Percentiles rank a stretch among this genome's conserved stretches.
Evolutionary conservation across 2,797 vertebrate genomes (phyloP).

Genomic region (Dipus sagitta): DNA sequence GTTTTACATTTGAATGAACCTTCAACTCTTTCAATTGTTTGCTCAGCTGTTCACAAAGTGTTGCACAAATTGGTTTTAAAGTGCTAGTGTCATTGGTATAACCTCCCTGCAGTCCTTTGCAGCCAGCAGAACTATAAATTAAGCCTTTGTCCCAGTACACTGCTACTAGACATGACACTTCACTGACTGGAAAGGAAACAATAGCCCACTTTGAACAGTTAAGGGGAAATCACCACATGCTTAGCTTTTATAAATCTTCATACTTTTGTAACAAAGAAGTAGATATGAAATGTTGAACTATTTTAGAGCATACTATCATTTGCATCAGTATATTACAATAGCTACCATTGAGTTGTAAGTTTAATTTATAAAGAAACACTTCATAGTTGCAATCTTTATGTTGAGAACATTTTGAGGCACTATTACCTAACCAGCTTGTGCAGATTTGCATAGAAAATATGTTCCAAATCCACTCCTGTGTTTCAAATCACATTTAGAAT

Average conservation of each 20-base stretch:
- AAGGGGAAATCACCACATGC: background rate
- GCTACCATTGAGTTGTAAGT: background rate
- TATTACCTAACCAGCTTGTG: background rate
- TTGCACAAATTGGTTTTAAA: conserved; percentile 79
- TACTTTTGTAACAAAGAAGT: conserved; percentile 1
- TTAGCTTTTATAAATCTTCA: background rate
- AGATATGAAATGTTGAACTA: background rate
- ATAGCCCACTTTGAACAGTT: background rate
- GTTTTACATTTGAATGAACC: conserved; percentile 84
- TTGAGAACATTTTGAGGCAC: background rate
- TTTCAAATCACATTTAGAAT: background rate
- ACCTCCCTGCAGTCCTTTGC: conserved; percentile 74
- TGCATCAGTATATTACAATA: background rate
- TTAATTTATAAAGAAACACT: background rate
- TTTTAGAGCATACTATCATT: background rate
- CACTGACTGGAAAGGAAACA: background rate
- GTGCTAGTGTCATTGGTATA: conserved; percentile 75
- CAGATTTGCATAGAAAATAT: background rate
- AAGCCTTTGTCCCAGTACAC: conserved; percentile 35
- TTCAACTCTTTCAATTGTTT: conserved; percentile 83
- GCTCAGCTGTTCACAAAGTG: conserved; percentile 84
- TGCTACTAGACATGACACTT: conserved; percentile 55
- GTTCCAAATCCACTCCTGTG: background rate
- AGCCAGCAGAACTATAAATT: conserved; percentile 72
- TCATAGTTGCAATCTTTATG: background rate